Percentiles rank a stretch among this genome's conserved stretches.
Conservation (phyloP, 2,797 vertebrate species). For the Pangasius krempfi region DNA sequence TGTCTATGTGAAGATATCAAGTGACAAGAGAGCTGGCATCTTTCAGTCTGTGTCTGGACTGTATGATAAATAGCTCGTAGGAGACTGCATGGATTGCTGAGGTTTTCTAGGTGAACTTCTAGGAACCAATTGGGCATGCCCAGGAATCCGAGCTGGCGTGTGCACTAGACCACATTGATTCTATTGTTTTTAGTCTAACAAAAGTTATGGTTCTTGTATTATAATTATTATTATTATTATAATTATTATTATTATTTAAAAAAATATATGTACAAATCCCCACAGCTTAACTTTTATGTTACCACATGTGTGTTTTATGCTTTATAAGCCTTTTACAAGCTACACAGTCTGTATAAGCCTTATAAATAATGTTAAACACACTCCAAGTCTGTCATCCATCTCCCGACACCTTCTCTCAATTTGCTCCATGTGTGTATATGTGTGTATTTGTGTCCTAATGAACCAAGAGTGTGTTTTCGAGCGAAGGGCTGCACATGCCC, state of each 20-base stretch:
- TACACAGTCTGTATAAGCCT: conserved; percentile 21
- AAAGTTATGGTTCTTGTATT: background rate
- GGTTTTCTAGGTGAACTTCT: background rate
- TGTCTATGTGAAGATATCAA: background rate
- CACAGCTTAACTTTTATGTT: conserved; percentile 6
- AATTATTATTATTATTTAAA: background rate
- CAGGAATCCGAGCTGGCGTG: background rate
- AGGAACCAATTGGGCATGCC: conserved; percentile 1
- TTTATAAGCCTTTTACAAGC: conserved; percentile 15
- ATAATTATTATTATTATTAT: background rate
- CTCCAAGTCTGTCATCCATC: conserved; percentile 28
- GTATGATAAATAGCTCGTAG: background rate
- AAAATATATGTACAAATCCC: background rate
- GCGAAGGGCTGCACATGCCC: conserved; percentile 50
- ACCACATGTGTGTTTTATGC: conserved; percentile 7
- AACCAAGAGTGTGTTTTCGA: conserved; percentile 24
- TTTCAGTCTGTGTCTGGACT: background rate
- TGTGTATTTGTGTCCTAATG: conserved; percentile 48
- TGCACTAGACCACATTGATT: background rate
- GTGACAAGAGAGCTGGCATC: conserved; percentile 9
- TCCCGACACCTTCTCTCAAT: conserved; percentile 28
- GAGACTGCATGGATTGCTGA: conserved; percentile 19
- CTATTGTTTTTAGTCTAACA: background rate
- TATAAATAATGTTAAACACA: conserved; percentile 32
- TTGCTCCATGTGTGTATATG: conserved; percentile 23